Base-by-base conservation (phyloP, 2,113 vertebrate genomes). In the Pseudopodoces humilis region DNA sequence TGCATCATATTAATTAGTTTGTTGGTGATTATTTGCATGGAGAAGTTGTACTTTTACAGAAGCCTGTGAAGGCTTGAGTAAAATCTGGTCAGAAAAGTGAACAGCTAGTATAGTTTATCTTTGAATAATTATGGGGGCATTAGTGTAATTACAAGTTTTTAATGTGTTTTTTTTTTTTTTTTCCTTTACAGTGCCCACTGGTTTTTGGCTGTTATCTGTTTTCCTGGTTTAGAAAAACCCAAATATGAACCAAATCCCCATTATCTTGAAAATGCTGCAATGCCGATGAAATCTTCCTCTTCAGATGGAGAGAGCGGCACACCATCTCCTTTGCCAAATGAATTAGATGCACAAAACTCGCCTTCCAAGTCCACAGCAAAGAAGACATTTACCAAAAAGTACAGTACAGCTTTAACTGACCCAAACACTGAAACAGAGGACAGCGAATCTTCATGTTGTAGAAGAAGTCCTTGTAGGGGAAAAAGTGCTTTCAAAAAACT, bases 161-260 rank as follows among this genome's bases (percentile, higher is more conserved):
- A 53, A 94, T 95, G 55, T 85, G 3, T n/a, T n/a, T n/a, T 37
- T 37, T 39, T 39, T 39, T 31, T 52, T 63, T 86, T 86, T 83
- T 81, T 62, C 41, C 64, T 95, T 98, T 98, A 69, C 97, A 99
- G 99, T 52, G 99, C 99, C 87, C 99, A 99, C 96, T 99, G 99
- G 99, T 99, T 99, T 98, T 97, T 99, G 96, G 99, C 99, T 49
- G 98, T 99, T 91, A 99, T 99, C 97, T 99, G 99, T 97, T 99
- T 99, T 96, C 99, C 99, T 80, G 99, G 99, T 85, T 98, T 99
- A 46, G 97, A 98, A 94, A 98, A 97, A 83, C 98, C 98, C 9
- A 96, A 98, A 68, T 97, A 96, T 70, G 98, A 99, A 95, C 97
- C 98, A 83, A 99, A 99, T 97, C 98, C 98, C 24, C 97, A 98